Evolutionary conservation across 2,113 vertebrate species (phyloP).

Genomic region (Alethe diademata): DNA sequence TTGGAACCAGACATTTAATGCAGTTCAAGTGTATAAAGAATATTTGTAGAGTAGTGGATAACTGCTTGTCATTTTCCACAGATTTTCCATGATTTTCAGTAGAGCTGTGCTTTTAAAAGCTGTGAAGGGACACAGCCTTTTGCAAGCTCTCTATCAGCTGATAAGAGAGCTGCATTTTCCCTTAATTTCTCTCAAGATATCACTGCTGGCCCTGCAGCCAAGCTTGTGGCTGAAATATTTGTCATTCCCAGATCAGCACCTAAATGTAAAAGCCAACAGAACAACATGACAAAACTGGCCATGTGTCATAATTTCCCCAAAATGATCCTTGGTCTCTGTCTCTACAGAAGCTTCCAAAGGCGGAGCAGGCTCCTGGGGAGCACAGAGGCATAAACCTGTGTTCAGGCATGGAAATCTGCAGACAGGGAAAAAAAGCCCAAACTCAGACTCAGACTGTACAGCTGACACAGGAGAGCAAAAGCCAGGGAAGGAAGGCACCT

Average conservation of each 20-base stretch:
- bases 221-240: not conserved
- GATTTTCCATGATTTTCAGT: not conserved
- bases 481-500: not conserved
- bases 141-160: not conserved
- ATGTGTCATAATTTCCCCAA: not conserved
- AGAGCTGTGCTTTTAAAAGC: not conserved
- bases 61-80: not conserved
- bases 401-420: not conserved
- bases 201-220: not conserved
- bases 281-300: not conserved
- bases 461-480: not conserved
- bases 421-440: not conserved
- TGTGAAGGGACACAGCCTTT: not conserved
- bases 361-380: not conserved
- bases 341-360: not conserved
- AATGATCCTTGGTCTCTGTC: not conserved
- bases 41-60: not conserved
- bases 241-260: not conserved
- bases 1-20: not conserved
- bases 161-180: not conserved
- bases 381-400: not conserved
- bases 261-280: not conserved
- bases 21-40: not conserved
- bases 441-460: not conserved
- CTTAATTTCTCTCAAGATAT: not conserved